phyloP scores from a whole-genome alignment of 1,140 invertebrate species.

The Panagrolaimus sp. region DNA sequence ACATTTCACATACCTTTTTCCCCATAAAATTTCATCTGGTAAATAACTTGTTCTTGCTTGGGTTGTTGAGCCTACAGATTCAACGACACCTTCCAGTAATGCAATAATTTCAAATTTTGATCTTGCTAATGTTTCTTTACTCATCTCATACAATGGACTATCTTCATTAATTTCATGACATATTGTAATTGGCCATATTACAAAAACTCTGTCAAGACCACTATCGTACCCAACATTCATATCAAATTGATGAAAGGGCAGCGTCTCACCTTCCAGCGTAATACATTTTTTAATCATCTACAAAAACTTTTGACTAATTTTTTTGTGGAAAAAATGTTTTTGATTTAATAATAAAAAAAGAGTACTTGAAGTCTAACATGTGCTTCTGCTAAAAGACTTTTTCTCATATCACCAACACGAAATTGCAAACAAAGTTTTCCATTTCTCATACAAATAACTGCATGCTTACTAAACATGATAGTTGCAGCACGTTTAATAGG shows the following conservation, averaged over 20 bases:
- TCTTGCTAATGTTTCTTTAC: conserved; percentile 45
- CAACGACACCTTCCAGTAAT: conserved; percentile 82
- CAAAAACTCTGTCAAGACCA: conserved; percentile 59
- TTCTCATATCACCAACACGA: conserved; percentile 92
- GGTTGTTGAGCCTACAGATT: conserved; percentile 80
- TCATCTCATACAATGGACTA: conserved; percentile 54
- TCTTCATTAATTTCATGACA: conserved; percentile 63
- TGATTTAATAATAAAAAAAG: background rate
- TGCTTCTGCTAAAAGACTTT: conserved; percentile 89
- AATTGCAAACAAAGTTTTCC: conserved; percentile 87
- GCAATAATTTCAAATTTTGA: conserved; percentile 86
- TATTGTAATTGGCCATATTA: conserved; percentile 64
- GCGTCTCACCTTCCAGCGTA: conserved; percentile 79
- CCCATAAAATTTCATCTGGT: conserved; percentile 87
- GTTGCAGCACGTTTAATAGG: conserved; percentile 91
- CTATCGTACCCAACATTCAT: conserved; percentile 65
- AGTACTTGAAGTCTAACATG: conserved; percentile 54
- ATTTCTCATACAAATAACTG: conserved; percentile 76
- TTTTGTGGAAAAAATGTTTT: background rate
- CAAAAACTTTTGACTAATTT: conserved; percentile 62
- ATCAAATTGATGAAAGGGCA: conserved; percentile 78
- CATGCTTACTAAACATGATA: conserved; percentile 82
- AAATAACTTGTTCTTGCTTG: conserved; percentile 84
- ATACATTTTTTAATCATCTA: conserved; percentile 81
- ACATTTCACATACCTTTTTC: conserved; percentile 68